These are phyloP conservation scores for Protosalanx chinensis DNA, from an alignment of 2,797 vertebrate species.

Conservation along the genomic window DNA sequence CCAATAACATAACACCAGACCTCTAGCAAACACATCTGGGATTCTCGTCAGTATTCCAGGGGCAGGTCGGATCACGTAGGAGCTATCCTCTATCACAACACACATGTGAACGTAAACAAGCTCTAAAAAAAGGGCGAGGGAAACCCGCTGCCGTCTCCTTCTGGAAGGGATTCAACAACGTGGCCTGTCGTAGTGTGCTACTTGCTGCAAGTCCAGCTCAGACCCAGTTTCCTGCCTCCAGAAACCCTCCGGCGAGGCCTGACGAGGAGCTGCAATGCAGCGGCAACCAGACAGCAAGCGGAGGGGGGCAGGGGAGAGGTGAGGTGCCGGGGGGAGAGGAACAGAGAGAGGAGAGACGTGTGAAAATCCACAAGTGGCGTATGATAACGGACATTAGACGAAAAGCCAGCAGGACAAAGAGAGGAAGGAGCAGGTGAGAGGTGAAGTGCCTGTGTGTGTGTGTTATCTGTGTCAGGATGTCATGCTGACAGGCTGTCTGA, in stretches of 20 bases:
- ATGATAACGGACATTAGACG: slow-evolving; percentile 8
- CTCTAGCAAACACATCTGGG: slow-evolving; percentile 7
- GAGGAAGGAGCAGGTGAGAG: slow-evolving; percentile 31
- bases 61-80: not conserved
- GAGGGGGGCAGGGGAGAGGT: not conserved
- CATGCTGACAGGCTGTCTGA: slow-evolving; percentile 60
- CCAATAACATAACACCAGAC: not conserved
- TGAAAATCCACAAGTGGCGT: slow-evolving; percentile 31
- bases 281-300: slow-evolving; percentile 26
- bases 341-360: slow-evolving; percentile 4
- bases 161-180: slow-evolving; percentile 35
- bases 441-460: not conserved
- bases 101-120: slow-evolving; percentile 17
- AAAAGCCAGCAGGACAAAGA: slow-evolving; percentile 18
- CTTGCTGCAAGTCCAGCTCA: slow-evolving; percentile 33
- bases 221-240: slow-evolving; percentile 33
- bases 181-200: slow-evolving; percentile 28
- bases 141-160: slow-evolving; percentile 22
- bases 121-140: slow-evolving; percentile 25
- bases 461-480: slow-evolving; percentile 28
- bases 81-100: slow-evolving; percentile 15
- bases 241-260: slow-evolving; percentile 37
- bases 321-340: too few species aligned
- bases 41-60: not conserved
- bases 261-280: slow-evolving; percentile 64